Conservation (phyloP, 2,888 invertebrate species). For the Spilosoma lubricipeda region DNA sequence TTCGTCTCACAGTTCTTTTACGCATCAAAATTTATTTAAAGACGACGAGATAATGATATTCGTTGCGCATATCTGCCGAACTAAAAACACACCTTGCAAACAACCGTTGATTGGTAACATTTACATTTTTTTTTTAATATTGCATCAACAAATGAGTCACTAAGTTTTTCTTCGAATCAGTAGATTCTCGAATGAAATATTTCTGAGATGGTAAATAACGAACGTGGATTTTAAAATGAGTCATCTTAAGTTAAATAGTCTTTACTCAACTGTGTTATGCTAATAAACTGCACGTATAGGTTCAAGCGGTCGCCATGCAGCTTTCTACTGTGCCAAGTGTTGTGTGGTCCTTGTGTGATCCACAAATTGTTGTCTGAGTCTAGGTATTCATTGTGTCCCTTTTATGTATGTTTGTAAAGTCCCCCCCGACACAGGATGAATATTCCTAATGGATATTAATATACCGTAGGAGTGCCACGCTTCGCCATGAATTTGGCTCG, state of each 20-base stretch:
- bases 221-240: not conserved
- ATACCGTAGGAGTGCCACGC: no score
- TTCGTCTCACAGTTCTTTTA: not conserved
- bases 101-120: not conserved
- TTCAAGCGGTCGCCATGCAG: no score
- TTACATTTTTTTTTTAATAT: not conserved
- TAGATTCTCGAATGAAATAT: not conserved
- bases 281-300: not conserved
- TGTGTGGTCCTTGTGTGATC: no score
- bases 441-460: no score
- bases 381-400: no score
- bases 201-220: not conserved
- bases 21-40: not conserved
- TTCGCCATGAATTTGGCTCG: no score
- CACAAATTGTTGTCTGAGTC: no score
- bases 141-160: slow-evolving; percentile 1
- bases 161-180: not conserved
- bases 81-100: not conserved
- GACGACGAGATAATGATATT: not conserved
- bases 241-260: not conserved
- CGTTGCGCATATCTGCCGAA: not conserved
- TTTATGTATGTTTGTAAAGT: no score
- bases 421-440: no score
- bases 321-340: no score
- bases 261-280: not conserved